Percentiles rank a stretch among this genome's conserved stretches.
phyloP scores from a whole-genome alignment of 2,888 invertebrate genomes.

The Subacronicta megacephala region DNA sequence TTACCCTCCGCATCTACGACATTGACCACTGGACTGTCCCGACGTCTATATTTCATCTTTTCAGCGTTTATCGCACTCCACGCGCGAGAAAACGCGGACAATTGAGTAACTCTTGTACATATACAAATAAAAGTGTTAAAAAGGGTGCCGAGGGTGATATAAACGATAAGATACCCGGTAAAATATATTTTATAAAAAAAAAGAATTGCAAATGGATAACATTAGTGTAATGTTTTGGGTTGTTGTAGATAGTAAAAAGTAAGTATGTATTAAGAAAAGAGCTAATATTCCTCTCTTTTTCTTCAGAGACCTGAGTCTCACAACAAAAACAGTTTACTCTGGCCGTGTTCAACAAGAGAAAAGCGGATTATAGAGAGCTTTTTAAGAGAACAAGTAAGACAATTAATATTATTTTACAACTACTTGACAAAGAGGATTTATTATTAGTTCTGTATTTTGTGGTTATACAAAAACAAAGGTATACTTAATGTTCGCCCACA shows the following conservation, averaged over 20 bases:
- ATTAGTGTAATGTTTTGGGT: conserved; percentile 4
- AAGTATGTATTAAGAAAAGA: background rate
- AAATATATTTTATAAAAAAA: conserved; percentile 35
- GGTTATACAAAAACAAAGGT: too few relatives aligned
- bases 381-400: too few relatives aligned
- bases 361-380: too few relatives aligned
- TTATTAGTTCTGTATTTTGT: too few relatives aligned
- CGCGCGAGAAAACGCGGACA: conserved; percentile 74
- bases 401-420: too few relatives aligned
- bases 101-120: conserved; percentile 71
- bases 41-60: conserved; percentile 80
- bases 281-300: too few relatives aligned
- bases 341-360: too few relatives aligned
- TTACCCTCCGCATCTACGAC: conserved; percentile 38
- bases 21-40: conserved; percentile 70
- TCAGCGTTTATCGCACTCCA: conserved; percentile 80
- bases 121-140: conserved; percentile 67
- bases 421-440: too few relatives aligned
- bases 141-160: conserved; percentile 61
- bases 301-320: background rate
- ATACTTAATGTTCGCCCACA: too few relatives aligned
- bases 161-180: conserved; percentile 54
- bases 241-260: conserved; percentile 4
- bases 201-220: conserved; percentile 9
- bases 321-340: too few relatives aligned